Percentiles rank a stretch among this genome's conserved stretches.
Evolutionary conservation across 2,888 invertebrate species (phyloP).

Genomic region (Marronus borbonicus): DNA sequence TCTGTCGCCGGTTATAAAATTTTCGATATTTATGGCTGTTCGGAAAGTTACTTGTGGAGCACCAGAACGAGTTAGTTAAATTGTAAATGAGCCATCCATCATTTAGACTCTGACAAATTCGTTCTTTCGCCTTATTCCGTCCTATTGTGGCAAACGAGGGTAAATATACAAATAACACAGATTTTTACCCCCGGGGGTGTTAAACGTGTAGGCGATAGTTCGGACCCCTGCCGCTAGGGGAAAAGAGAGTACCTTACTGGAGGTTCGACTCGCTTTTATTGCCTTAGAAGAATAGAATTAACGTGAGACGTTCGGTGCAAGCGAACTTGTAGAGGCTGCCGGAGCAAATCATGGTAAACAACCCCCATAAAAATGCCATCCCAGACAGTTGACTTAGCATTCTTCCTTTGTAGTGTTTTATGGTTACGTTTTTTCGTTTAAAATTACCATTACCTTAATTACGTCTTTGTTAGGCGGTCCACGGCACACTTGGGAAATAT

Average conservation of each 20-base stretch:
- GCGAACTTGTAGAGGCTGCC: conserved; percentile 33
- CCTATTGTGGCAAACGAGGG: conserved; percentile 40
- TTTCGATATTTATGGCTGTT: conserved; percentile 40
- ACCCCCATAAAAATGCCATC: conserved; percentile 50
- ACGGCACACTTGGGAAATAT: conserved; percentile 43
- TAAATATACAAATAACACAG: conserved; percentile 49
- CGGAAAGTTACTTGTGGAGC: conserved; percentile 4
- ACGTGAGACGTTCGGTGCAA: conserved; percentile 38
- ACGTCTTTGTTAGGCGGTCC: conserved; percentile 21
- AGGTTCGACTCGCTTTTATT: conserved; percentile 41
- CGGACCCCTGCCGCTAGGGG: conserved; percentile 33
- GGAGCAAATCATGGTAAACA: conserved; percentile 43
- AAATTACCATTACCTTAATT: conserved; percentile 48
- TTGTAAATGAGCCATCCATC: conserved; percentile 49
- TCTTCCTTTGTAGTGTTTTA: conserved; percentile 47
- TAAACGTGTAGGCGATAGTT: conserved; percentile 48
- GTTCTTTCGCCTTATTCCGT: conserved; percentile 39
- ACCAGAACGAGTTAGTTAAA: conserved; percentile 41
- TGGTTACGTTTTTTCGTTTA: conserved; percentile 38
- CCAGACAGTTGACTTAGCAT: conserved; percentile 39
- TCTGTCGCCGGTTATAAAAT: conserved; percentile 41
- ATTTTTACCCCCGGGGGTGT: conserved; percentile 47
- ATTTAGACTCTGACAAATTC: conserved; percentile 48
- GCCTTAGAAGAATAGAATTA: conserved; percentile 46
- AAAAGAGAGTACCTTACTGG: conserved; percentile 26